A percentile compares a stretch with the other conserved stretches of the same genome.
Evolutionary conservation across 1,140 invertebrate species (phyloP).

Genomic region (Caerostris darwini): DNA sequence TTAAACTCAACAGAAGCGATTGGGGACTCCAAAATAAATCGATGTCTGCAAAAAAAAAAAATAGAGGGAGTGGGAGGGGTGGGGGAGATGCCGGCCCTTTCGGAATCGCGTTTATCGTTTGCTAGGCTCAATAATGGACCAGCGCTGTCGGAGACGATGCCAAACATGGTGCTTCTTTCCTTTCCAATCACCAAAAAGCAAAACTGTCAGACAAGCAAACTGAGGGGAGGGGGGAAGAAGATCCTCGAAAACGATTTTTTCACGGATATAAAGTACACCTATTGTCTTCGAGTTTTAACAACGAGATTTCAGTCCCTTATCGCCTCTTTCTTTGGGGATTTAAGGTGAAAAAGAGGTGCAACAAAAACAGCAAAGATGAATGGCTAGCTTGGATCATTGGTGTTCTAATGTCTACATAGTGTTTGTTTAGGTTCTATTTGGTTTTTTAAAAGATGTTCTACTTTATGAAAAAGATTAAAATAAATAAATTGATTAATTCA

Average conservation of each 20-base stretch:
- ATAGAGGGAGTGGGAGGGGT: too few species aligned
- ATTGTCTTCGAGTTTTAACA: neutral
- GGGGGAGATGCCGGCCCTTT: neutral
- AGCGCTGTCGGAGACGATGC: neutral
- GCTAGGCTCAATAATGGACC: neutral
- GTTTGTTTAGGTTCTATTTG: neutral
- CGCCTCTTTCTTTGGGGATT: neutral
- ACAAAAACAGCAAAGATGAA: neutral
- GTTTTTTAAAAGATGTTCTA: too few species aligned
- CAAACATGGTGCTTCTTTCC: neutral
- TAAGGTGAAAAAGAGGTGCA: neutral
- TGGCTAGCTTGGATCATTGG: neutral
- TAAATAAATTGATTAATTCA: too few species aligned
- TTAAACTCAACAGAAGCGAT: neutral
- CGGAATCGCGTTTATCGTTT: neutral
- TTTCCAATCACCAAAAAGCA: constrained; percentile 1
- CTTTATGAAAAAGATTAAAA: too few species aligned
- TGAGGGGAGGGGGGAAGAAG: neutral
- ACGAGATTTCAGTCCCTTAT: neutral
- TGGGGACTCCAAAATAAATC: neutral
- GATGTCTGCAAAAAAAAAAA: neutral
- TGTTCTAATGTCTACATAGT: neutral
- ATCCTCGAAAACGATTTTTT: neutral
- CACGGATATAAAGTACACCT: neutral
- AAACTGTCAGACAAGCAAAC: neutral